Evolutionary conservation across 2,797 vertebrate genomes (phyloP), one percentile per base, ranked within the genome.

Genomic region (Momotus momota): DNA sequence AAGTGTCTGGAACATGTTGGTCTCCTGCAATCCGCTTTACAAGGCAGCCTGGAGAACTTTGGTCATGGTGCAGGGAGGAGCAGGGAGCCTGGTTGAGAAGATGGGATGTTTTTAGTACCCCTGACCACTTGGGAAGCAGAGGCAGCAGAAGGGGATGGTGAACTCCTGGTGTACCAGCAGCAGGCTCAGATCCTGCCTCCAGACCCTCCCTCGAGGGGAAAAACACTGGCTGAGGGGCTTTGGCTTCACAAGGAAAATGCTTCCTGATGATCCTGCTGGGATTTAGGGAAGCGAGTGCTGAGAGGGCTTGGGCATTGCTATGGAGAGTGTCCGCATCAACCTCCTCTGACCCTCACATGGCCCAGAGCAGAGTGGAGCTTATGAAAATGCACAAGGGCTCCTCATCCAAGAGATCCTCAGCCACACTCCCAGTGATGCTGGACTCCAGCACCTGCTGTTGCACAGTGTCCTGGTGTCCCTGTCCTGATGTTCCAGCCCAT

Each of bases 311-410:
- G 40, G 35, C 38, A 41, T 13, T 19, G 66, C 31, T 1, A 1
- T 12, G 38, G 45, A 35, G 35, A 35, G 35, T 35, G 35, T 35
- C 35, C 35, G 8, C 35, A 35, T 35, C 35, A 35, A 35, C 35
- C 35, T 35, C 72, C 61, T 27, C 54, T 16, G 55, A n/a, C 26
- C 41, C 35, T 52, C 2, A 0, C 19, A 7, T 46, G 0, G 1
- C 13, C 29, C 23, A 8, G 31, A 49, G 65, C 43, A 26, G 66
- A 21, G 8, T 6, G 38, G 46, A 57, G 19, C 14, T 55, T 20
- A 5, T 9, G 46, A 21, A n/a, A 43, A 55, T 11, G 10, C 25
- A 22, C 18, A 12, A 33, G 38, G 8, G 12, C 14, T 65, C 13
- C 26, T 77, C n/a, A 14, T n/a, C 22, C 1, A 2, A 19, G 29